Evolutionary conservation across 1,140 invertebrate species (phyloP).

Genomic region (Trigoniulus corallinus): DNA sequence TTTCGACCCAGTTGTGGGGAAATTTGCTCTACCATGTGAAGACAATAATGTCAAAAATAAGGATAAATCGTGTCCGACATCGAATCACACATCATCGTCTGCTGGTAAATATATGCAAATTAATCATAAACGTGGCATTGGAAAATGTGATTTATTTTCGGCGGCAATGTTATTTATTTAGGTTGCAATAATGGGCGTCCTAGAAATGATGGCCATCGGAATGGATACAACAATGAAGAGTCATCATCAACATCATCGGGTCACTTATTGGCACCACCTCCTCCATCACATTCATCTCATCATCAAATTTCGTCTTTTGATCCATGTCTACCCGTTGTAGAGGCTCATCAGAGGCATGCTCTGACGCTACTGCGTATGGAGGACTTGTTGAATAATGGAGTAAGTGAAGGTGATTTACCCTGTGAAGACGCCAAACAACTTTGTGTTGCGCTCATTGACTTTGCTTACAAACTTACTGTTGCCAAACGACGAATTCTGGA

Average conservation of each 20-base stretch:
- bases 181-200: not conserved
- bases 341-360: slow-evolving; percentile 63
- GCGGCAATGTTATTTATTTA: not conserved
- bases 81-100: not conserved
- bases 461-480: slow-evolving; percentile 53
- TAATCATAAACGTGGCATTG: not conserved
- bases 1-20: slow-evolving; percentile 85
- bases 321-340: slow-evolving; percentile 45
- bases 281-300: not conserved
- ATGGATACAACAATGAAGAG: not conserved
- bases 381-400: slow-evolving; percentile 55
- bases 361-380: slow-evolving; percentile 60
- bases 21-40: slow-evolving; percentile 53
- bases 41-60: slow-evolving; percentile 9
- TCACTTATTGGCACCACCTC: no score
- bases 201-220: not conserved
- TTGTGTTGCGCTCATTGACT: slow-evolving; percentile 57
- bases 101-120: no score
- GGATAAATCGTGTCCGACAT: not conserved
- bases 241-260: not conserved
- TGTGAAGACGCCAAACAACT: slow-evolving; percentile 38
- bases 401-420: slow-evolving; percentile 34
- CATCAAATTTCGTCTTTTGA: slow-evolving; percentile 7
- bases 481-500: slow-evolving; percentile 62
- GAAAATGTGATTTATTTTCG: not conserved